Evolutionary conservation across 1,140 invertebrate genomes (phyloP).

Genomic region (Drosophila elegans): DNA sequence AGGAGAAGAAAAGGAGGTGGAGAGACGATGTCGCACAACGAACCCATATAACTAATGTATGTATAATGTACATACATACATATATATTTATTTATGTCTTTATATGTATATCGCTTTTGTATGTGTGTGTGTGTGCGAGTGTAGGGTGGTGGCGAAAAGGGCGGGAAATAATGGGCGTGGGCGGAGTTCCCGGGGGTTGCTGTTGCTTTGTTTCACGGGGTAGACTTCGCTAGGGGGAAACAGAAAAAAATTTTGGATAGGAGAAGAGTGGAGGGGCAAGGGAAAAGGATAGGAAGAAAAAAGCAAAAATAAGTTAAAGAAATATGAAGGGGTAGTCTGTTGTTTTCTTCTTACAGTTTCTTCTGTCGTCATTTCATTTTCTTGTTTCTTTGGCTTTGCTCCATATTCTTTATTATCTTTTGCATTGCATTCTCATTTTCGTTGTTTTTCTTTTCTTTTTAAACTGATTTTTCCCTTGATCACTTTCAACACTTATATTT

Average conservation of each 20-base stretch:
- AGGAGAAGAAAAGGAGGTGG: conserved; percentile 11
- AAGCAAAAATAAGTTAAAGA: background rate
- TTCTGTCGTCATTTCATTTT: background rate
- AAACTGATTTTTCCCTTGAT: too few species aligned
- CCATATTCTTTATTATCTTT: background rate
- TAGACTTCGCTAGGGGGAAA: conserved; percentile 25
- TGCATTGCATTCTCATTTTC: too few species aligned
- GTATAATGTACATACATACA: background rate
- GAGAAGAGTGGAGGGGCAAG: background rate
- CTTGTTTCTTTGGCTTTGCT: too few species aligned
- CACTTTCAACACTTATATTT: too few species aligned
- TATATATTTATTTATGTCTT: conserved; percentile 13
- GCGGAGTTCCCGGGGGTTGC: conserved; percentile 26
- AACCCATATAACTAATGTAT: conserved; percentile 15
- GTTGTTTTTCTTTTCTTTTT: too few species aligned
- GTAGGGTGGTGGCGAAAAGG: conserved; percentile 12
- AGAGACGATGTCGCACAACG: conserved; percentile 27
- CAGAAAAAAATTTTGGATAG: background rate
- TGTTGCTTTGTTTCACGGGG: conserved; percentile 23
- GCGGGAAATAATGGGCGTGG: conserved; percentile 10
- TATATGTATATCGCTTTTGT: conserved; percentile 1
- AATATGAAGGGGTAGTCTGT: background rate
- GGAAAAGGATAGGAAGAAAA: background rate
- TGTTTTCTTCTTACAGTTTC: background rate
- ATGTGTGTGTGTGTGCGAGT: conserved; percentile 2